Evolutionary conservation across 2,113 vertebrate genomes (phyloP), one percentile per base, ranked within the genome.

Genomic region (Atherinomorus stipes): DNA sequence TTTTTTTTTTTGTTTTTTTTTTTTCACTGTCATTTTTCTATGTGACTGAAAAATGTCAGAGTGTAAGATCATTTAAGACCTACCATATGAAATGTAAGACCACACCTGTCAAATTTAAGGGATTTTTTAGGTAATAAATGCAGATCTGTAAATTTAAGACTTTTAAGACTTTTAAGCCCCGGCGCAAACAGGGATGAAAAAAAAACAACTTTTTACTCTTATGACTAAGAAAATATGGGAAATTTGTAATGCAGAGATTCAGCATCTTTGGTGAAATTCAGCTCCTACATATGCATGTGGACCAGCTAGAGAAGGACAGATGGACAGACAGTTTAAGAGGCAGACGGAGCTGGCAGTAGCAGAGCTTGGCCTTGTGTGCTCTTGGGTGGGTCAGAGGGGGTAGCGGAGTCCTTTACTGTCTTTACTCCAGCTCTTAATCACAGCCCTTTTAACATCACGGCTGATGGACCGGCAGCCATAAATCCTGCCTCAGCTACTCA

Each of bases 391-490:
- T 86, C 51, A 12, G 21, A 37, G 19, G 59, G 57, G 44, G 16
- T 62, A 70, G 78, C 47, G 53, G 61, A 87, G 84, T 84, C 84
- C 76, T 62, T 34, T 47, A 47, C 44, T 64, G 85, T 84, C 80
- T 84, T 85, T 61, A 74, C 82, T 86, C 69, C 61, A 52, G 87
- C 90, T 88, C 88, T 94, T 92, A 89, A 94, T 94, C 91, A 94
- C 83, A 75, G 78, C 77, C 87, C 88, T 82, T 90, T 93, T 93
- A 91, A 90, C 90, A 92, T 94, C 88, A 83, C 64, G 23, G 63
- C 86, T 87, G 89, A 91, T 80, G 80, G 89, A 90, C 79, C 42
- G 64, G 76, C 67, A 53, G 78, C 90, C 75, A 90, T 93, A 94
- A 93, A 94, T 94, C 87, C 85, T 49, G 37, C 79, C 80, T 83